Base-by-base conservation (phyloP, 64 coral and sea anemone genomes). In the Platygyra sinensis region DNA sequence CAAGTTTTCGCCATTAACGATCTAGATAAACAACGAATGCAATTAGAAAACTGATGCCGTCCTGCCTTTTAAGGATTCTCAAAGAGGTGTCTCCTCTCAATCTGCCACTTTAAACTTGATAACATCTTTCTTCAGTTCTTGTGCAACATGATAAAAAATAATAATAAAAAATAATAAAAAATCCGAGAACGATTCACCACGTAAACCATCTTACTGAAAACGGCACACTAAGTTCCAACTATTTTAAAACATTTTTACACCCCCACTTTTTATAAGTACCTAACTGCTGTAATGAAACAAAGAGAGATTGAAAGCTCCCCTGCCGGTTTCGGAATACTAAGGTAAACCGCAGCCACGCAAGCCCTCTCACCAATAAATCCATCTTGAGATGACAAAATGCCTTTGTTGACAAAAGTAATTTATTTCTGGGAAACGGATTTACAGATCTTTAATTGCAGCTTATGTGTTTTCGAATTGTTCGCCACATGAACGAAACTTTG, bases 1-100 rank as follows among this genome's bases (percentile, higher is more conserved):
- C 65, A 24, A 30, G 55, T 20, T 64, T 65, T 85, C 36, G 29
- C 81, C 63, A 85, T 85, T 85, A 85, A 85, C 33, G 62, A 67
- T 16, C 62, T 22, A 39, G 30, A 62, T 67, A 65, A 83, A 24
- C 60, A 65, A 85, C 22, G 65, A 71, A 65, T 20, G 32, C 63
- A 71, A 85, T 52, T 50, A 85, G 81, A 50, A 71, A 25, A 51
- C 62, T 15, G 6, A 65, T 22, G 20, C 12, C 36, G 33, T 49
- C 62, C 80, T 71, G 20, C 62, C 39, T 85, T 36, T 52, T 50
- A 50, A 49, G 60, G 17, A 27, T 79, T 79, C 49, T 29, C 24
- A 11, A 54, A 57, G 22, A 55, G 29, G 46, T 2, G 32, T 13
- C 12, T 51, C 60, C 69, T 51, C 49, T 49, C 30, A 38, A 69